Conservation (phyloP, 2,797 vertebrate species). For the Notoglanidium macrostoma region DNA sequence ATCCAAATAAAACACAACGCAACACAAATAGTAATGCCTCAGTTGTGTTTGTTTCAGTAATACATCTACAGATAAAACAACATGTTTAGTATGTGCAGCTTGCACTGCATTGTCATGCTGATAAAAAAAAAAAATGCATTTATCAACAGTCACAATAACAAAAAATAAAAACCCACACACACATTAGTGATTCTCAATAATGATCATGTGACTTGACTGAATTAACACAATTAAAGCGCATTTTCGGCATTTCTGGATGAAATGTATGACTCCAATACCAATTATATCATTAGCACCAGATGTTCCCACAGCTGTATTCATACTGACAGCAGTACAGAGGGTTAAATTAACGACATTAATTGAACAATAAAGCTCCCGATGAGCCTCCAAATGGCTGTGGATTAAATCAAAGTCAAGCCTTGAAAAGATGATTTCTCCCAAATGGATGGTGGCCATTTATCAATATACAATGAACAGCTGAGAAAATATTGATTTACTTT, state of each 20-base stretch:
- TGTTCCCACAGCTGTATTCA: constrained; percentile 73
- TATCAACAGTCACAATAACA: not conserved
- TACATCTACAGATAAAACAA: not conserved
- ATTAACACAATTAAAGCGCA: constrained; percentile 70
- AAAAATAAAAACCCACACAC: constrained; percentile 19
- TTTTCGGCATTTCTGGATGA: constrained; percentile 61
- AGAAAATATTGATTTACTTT: constrained; percentile 28
- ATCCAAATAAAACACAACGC: not conserved
- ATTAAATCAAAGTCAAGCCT: constrained; percentile 43
- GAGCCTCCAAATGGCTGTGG: constrained; percentile 39
- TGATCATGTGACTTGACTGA: constrained; percentile 62
- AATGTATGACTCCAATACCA: constrained; percentile 66
- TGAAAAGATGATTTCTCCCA: constrained; percentile 23
- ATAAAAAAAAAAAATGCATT: constrained; percentile 24
- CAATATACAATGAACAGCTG: not conserved
- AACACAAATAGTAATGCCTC: not conserved
- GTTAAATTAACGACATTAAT: constrained; percentile 68
- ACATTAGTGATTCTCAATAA: constrained; percentile 49
- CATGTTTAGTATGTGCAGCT: not conserved
- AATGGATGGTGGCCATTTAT: constrained; percentile 20
- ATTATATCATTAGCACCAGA: constrained; percentile 67
- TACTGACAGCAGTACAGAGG: constrained; percentile 62
- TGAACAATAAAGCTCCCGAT: constrained; percentile 62
- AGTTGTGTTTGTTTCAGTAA: not conserved
- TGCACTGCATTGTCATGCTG: constrained; percentile 21